Percentiles rank a stretch among this genome's conserved stretches.
Conservation (phyloP, 2,113 vertebrate genomes). For the Oriolus oriolus region DNA sequence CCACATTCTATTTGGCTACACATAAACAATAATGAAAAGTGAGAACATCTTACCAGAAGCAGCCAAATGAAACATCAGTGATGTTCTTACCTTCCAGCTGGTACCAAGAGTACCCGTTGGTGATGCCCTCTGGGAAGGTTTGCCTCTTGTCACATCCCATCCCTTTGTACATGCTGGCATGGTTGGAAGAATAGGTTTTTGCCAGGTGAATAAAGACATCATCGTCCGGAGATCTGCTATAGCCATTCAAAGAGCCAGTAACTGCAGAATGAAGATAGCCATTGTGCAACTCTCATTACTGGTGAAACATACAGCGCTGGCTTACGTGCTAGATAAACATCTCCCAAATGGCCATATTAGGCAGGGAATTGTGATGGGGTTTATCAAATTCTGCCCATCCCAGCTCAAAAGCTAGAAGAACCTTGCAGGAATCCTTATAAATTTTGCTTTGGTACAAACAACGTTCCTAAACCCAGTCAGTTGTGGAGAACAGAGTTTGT, state of each 20-base stretch:
- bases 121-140: slow-evolving; percentile 80
- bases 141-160: slow-evolving; percentile 62
- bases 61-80: neutral
- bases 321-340: neutral
- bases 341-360: neutral
- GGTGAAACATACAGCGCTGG: neutral
- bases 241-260: slow-evolving; percentile 37
- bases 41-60: neutral
- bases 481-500: neutral
- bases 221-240: slow-evolving; percentile 81
- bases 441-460: neutral
- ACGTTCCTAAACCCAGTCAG: neutral
- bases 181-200: slow-evolving; percentile 81
- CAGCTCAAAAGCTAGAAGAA: neutral
- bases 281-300: neutral
- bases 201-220: slow-evolving; percentile 91
- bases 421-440: neutral
- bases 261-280: slow-evolving; percentile 25
- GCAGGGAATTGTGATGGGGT: neutral
- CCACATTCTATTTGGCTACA: neutral
- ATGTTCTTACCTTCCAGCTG: slow-evolving; percentile 78
- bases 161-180: slow-evolving; percentile 78
- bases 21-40: neutral
- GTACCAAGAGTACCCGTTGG: slow-evolving; percentile 90
- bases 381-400: neutral